Base-by-base conservation (phyloP, 2,113 vertebrate species). In the Archocentrus centrarchus region DNA sequence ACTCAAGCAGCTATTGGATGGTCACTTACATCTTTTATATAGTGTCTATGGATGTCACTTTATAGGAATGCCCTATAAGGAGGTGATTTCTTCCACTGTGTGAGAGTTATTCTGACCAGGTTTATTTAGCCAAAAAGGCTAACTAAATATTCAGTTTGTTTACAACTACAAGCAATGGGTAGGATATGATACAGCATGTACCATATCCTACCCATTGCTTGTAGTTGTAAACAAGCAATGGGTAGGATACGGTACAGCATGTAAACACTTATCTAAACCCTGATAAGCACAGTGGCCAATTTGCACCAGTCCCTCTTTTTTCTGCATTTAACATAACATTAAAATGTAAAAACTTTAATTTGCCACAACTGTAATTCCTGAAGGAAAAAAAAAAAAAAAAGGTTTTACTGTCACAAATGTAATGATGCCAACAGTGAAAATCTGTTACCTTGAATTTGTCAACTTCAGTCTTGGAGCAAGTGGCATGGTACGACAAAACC, bases 401-500 rank as follows among this genome's bases (percentile, higher is more conserved):
- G 5, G 11, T 53, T 53, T 6, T 70, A 70, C 0, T 70, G 44
- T 73, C 11, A 55, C 20, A 57, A 77, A 78, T 64, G 61, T 75
- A 41, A 63, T 80, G 22, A 75, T 55, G 37, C 73, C 32, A 83
- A 50, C 18, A 18, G 24, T 37, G 30, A 83, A 79, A 14, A 70
- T 68, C 77, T 20, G 93, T 97, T 97, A 99, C 98, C 98, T 99
- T 99, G 94, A 99, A 98, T 96, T 98, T 99, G 96, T 99, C 98
- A 80, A 99, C 98, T 97, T 99, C 98, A 66, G 98, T 97, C 96
- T 99, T 99, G 7, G 97, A 98, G 95, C 98, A 99, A 7, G 98
- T 99, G 78, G 98, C 98, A 61, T 99, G 98, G 85, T 99, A 99
- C 62, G 98, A 99, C 63, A 99, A 96, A 50, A 99, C 98, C 98